Evolutionary conservation across 1,140 invertebrate species (phyloP).

Genomic region (Temnothorax longispinosus): DNA sequence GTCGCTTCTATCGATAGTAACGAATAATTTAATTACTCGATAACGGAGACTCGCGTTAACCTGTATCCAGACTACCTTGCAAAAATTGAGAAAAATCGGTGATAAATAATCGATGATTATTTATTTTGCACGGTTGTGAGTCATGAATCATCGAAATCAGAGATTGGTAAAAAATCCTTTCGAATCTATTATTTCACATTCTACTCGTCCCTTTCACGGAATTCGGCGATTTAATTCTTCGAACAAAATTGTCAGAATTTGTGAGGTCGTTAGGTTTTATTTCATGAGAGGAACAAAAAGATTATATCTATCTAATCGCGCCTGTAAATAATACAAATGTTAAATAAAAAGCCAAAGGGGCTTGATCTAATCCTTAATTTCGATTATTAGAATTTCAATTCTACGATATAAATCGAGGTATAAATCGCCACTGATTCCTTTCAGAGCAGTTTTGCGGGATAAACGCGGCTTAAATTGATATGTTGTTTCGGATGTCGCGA

Average conservation of each 20-base stretch:
- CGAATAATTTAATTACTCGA: not conserved
- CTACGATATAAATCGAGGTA: constrained; percentile 4
- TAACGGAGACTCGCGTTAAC: constrained; percentile 15
- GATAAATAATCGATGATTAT: not conserved
- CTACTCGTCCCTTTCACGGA: not conserved
- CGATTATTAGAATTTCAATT: not conserved
- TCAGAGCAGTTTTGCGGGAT: constrained; percentile 10
- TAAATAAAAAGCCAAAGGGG: not conserved
- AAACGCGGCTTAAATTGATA: constrained; percentile 38
- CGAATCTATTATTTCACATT: not conserved
- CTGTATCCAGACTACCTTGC: not conserved
- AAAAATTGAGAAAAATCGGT: not conserved
- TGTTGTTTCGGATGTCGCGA: constrained; percentile 33
- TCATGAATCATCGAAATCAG: not conserved
- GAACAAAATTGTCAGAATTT: not conserved
- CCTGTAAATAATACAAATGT: not conserved
- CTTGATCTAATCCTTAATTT: not conserved
- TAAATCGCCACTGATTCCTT: not conserved
- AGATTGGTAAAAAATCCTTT: not conserved
- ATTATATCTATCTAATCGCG: not conserved
- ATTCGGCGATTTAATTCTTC: not conserved
- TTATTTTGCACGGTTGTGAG: not conserved
- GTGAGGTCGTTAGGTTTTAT: not conserved
- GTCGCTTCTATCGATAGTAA: not conserved
- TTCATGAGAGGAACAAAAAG: not conserved